Conservation (phyloP, 2,888 invertebrate species). For the Campoplex capitator region DNA sequence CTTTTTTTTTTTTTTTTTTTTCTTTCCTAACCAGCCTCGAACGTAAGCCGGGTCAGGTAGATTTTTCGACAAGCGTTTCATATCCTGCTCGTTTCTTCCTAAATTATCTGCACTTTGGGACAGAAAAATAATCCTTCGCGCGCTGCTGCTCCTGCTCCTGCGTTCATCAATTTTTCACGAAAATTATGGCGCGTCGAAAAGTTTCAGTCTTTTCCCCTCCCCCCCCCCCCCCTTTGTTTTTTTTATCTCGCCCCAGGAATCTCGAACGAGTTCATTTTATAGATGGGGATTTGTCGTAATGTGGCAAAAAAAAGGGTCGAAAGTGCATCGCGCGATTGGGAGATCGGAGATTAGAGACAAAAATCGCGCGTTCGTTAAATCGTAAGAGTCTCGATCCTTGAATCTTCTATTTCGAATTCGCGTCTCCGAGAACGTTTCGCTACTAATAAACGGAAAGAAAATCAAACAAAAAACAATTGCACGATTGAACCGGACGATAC, state of each 20-base stretch:
- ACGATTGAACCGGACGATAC: background rate
- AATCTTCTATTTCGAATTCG: too few species aligned
- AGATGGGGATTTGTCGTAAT: background rate
- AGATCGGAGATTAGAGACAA: background rate
- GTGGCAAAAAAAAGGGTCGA: constrained; percentile 5
- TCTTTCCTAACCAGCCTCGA: background rate
- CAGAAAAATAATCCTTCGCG: constrained; percentile 51
- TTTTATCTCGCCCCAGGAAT: constrained; percentile 40
- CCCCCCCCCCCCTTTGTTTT: too few species aligned
- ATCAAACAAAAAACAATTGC: background rate
- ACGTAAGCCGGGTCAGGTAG: constrained; percentile 56
- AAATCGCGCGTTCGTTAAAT: too few species aligned
- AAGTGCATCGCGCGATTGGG: background rate
- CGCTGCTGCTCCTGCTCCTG: background rate
- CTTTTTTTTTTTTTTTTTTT: background rate
- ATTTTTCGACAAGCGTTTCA: constrained; percentile 52
- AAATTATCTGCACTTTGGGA: constrained; percentile 42
- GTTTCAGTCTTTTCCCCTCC: background rate
- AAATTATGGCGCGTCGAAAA: constrained; percentile 16
- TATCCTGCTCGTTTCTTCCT: background rate
- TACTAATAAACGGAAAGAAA: background rate
- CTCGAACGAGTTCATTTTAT: constrained; percentile 26
- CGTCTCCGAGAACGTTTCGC: too few species aligned
- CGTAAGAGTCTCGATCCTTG: too few species aligned
- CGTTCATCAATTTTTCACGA: constrained; percentile 48